These are phyloP conservation scores for Tokudaia muenninki DNA, from an alignment of 2,797 vertebrate species.

Conservation along the genomic window DNA sequence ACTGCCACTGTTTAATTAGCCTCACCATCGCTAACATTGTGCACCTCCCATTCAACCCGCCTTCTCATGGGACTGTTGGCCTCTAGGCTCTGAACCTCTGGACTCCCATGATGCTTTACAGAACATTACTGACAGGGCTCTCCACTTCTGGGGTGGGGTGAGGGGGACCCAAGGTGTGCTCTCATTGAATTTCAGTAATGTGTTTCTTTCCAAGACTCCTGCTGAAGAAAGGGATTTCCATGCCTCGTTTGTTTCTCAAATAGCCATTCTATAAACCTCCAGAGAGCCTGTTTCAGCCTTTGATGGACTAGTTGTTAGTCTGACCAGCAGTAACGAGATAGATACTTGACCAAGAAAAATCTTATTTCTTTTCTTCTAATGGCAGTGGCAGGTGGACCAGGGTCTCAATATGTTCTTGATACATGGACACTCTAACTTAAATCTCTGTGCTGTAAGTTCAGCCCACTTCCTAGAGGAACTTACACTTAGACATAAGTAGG, in stretches of 20 bases:
- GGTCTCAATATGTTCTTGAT: background rate
- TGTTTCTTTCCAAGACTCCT: background rate
- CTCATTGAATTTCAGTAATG: background rate
- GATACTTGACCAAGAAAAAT: background rate
- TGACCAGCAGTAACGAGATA: background rate
- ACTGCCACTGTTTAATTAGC: background rate
- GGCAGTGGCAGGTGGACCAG: background rate
- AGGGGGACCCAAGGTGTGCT: background rate
- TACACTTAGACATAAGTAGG: background rate
- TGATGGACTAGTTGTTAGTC: background rate
- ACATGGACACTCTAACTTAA: background rate
- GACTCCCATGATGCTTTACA: background rate
- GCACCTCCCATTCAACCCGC: background rate
- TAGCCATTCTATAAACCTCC: background rate
- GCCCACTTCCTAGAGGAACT: background rate
- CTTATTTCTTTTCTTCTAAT: background rate
- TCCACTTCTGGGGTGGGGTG: background rate
- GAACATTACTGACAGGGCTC: accelerated
- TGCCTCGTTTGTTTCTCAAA: background rate
- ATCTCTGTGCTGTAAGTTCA: background rate
- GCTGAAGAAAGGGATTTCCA: background rate
- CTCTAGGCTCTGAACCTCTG: background rate
- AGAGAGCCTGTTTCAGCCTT: background rate
- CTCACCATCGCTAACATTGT: accelerated
- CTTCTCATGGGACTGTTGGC: accelerated